phyloP scores from a whole-genome alignment of 2,797 vertebrate species.

The Microctenopoma stevenorrisi region DNA sequence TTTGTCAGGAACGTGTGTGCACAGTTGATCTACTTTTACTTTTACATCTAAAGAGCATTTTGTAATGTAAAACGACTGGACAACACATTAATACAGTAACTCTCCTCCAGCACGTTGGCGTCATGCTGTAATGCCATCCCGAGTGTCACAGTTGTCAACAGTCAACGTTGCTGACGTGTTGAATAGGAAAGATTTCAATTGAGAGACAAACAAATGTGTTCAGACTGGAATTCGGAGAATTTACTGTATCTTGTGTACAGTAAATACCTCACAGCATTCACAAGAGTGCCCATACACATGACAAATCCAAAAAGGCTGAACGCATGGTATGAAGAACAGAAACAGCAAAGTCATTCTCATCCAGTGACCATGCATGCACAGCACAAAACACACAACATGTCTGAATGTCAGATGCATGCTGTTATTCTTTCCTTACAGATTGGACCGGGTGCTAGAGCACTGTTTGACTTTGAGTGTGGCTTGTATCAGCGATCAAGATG shows the following conservation, averaged over 20 bases:
- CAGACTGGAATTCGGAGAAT: constrained; percentile 71
- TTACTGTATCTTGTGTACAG: constrained; percentile 78
- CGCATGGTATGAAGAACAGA: constrained; percentile 66
- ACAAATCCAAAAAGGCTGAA: constrained; percentile 59
- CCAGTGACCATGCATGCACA: constrained; percentile 78
- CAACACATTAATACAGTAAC: constrained; percentile 77
- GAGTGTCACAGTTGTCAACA: constrained; percentile 19
- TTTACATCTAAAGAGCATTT: constrained; percentile 56
- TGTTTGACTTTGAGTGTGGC: constrained; percentile 33
- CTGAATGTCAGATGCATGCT: constrained; percentile 78
- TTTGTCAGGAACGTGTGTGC: constrained; percentile 45
- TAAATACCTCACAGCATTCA: constrained; percentile 76
- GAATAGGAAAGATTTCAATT: constrained; percentile 45
- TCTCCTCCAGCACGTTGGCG: constrained; percentile 69
- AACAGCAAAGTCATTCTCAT: constrained; percentile 79
- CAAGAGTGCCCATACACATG: constrained; percentile 66
- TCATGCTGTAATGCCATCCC: constrained; percentile 55
- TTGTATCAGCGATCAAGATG: constrained; percentile 71
- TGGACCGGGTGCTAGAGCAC: constrained; percentile 46
- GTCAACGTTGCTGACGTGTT: constrained; percentile 23
- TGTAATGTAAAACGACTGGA: constrained; percentile 59
- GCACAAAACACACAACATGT: constrained; percentile 72
- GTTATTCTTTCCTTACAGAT: constrained; percentile 49
- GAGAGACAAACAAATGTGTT: constrained; percentile 45
- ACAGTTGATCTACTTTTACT: constrained; percentile 48